Evolutionary conservation across 2,797 vertebrate species (phyloP).

Genomic region (Coendou prehensilis): DNA sequence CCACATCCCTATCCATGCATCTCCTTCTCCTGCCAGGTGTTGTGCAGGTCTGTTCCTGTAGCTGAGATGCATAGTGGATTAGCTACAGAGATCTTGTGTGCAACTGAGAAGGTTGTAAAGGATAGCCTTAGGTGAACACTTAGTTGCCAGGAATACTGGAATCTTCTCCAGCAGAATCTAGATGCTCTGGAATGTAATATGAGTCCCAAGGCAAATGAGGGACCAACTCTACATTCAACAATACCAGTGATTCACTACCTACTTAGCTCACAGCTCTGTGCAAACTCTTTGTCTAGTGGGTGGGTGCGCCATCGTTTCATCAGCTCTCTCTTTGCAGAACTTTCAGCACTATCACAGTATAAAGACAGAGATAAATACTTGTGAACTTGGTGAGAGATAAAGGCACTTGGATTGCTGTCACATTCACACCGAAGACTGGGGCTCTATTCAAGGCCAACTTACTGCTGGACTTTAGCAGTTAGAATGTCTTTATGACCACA

Average conservation of each 20-base stretch:
- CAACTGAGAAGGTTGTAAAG: not conserved
- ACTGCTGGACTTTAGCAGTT: slow-evolving; percentile 60
- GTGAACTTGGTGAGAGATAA: slow-evolving; percentile 67
- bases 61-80: not conserved
- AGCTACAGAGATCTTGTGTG: not conserved
- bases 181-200: not conserved
- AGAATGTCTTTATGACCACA: slow-evolving; percentile 63
- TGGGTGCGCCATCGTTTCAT: slow-evolving; percentile 20
- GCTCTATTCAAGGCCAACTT: slow-evolving; percentile 44
- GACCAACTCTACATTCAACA: slow-evolving; percentile 1
- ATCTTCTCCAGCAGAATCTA: not conserved
- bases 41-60: not conserved
- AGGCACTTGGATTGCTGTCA: slow-evolving; percentile 72
- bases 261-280: not conserved
- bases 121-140: not conserved
- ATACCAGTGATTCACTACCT: not conserved
- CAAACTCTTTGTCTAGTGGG: slow-evolving; percentile 23
- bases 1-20: not conserved
- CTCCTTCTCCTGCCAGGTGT: slow-evolving; percentile 65
- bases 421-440: slow-evolving; percentile 57
- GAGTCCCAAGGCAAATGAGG: not conserved
- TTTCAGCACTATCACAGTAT: slow-evolving; percentile 57
- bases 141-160: not conserved
- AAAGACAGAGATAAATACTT: slow-evolving; percentile 71
- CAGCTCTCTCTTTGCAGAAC: slow-evolving; percentile 67